Conservation (phyloP, 1,140 invertebrate species). For the Drosophila tani region DNA sequence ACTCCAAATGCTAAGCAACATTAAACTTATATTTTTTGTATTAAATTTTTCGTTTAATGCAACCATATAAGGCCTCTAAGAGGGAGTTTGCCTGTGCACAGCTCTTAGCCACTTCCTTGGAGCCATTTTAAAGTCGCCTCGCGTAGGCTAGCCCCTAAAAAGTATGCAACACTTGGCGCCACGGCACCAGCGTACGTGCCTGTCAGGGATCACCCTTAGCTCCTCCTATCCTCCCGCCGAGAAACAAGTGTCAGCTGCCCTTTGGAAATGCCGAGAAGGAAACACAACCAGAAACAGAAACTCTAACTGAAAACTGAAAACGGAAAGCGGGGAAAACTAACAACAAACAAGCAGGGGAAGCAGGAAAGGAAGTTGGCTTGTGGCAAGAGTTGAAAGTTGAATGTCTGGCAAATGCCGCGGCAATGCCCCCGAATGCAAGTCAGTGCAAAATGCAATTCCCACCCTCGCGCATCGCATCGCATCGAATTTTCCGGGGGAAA, state of each 20-base stretch:
- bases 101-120: background rate
- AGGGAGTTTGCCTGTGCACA: slow-evolving; percentile 8
- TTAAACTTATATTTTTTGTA: background rate
- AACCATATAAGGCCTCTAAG: background rate
- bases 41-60: too few relatives aligned
- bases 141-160: slow-evolving; percentile 47
- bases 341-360: slow-evolving; percentile 16
- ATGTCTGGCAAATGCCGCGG: slow-evolving; percentile 75
- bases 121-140: slow-evolving; percentile 41
- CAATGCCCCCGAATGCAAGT: slow-evolving; percentile 66
- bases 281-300: slow-evolving; percentile 28
- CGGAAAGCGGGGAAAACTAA: slow-evolving; percentile 16
- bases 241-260: slow-evolving; percentile 42
- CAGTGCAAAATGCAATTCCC: slow-evolving; percentile 58
- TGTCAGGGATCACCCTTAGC: slow-evolving; percentile 21
- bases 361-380: slow-evolving; percentile 24
- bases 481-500: slow-evolving; percentile 42
- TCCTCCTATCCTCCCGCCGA: background rate
- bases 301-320: slow-evolving; percentile 37
- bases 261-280: slow-evolving; percentile 15
- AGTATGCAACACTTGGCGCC: slow-evolving; percentile 62
- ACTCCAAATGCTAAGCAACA: slow-evolving; percentile 11
- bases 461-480: background rate
- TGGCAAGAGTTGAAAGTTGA: slow-evolving; percentile 81
- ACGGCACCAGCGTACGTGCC: slow-evolving; percentile 48